Evolutionary conservation across 2,888 invertebrate genomes (phyloP).

Genomic region (Hyppa rectilinea): DNA sequence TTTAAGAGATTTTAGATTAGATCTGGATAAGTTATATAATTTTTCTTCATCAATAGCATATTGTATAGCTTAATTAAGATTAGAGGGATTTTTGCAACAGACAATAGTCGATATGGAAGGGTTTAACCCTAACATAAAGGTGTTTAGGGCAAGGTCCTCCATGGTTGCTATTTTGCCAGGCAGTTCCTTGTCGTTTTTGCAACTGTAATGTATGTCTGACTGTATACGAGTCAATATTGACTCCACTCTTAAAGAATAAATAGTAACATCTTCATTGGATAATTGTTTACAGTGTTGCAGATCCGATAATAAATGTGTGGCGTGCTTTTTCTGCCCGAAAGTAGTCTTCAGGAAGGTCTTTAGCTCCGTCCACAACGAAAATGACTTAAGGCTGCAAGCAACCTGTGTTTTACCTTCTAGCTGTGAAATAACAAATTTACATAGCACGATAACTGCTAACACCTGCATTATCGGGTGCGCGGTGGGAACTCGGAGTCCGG

Average conservation of each 20-base stretch:
- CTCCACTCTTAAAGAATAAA: neutral
- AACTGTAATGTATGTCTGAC: neutral
- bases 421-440: no score
- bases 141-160: neutral
- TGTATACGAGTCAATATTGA: conserved; percentile 1
- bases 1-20: no score
- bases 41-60: no score
- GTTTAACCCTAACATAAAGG: neutral
- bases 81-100: neutral
- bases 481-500: no score
- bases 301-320: neutral
- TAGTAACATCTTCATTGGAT: neutral
- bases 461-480: no score
- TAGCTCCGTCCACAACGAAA: no score
- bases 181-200: neutral
- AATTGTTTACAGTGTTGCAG: conserved; percentile 1
- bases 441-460: no score
- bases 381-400: no score
- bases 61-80: neutral
- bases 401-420: no score
- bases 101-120: conserved; percentile 2
- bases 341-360: no score
- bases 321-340: no score
- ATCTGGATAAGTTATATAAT: no score
- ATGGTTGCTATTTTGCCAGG: neutral